Base-by-base conservation (phyloP, 2,113 vertebrate species). In the Propithecus coquereli region DNA sequence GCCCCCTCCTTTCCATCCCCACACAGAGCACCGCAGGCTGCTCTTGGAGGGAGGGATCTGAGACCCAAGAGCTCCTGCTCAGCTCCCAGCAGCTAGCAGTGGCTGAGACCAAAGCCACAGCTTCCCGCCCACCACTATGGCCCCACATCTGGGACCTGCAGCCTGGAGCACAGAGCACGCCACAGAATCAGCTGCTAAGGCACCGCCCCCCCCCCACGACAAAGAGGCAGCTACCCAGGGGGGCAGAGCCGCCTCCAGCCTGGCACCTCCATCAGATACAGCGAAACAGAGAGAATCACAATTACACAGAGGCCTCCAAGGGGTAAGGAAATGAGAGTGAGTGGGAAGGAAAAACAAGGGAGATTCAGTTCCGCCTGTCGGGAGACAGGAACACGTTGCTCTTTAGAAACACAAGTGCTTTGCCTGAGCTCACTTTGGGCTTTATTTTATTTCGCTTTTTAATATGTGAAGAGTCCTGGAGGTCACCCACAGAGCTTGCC, bases 361-460 rank as follows among this genome's bases (percentile, higher is more conserved):
- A 32, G 2, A 4, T 57, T 43, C 30, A 0, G 52, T 47, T 40
- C 85, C 40, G 45, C 73, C 23, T 77, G 5, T 10, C 0, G 0
- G 81, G 93, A 76, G 68, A 25, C 22, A 20, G 61, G 81, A 45
- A 13, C 50, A 12, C 0, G 23, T 47, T 43, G 7, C 89, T 43
- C 63, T 81, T 50, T 73, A 20, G 89, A 87, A 87, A 57, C n/a
- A 18, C 50, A 8, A 32, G 37, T 13, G 1, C 34, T 27, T 59
- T 79, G 68, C 93, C 88, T 83, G 88, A 40, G 84, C 59, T 86
- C 25, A 9, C 83, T 30, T 25, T 34, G 25, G 18, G 66, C 37
- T 88, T 90, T 54, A n/a, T 59, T 87, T 87, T 22, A 61, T 68
- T 59, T 76, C n/a, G 68, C 68, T 74, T 71, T 79, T 76, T 77